Evolutionary conservation across 2,797 vertebrate genomes (phyloP).

Genomic region (Lepilemur ruficaudatus): DNA sequence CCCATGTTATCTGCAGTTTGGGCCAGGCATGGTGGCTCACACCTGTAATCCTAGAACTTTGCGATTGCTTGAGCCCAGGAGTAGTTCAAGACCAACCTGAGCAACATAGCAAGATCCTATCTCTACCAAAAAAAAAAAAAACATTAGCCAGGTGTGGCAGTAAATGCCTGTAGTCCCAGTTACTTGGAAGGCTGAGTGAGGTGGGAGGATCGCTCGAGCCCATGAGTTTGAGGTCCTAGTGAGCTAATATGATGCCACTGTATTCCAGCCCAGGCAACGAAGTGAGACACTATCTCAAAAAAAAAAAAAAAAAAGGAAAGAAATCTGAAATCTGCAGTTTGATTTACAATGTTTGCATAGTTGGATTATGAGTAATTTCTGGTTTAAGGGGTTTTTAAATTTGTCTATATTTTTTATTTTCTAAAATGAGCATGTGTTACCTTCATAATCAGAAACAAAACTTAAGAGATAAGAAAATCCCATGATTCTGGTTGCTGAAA

Average conservation of each 20-base stretch:
- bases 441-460: conserved; percentile 25
- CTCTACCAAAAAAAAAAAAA: background rate
- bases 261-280: background rate
- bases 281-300: background rate
- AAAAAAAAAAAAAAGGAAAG: background rate
- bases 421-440: background rate
- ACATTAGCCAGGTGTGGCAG: background rate
- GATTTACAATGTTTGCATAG: background rate
- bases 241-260: background rate
- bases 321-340: background rate
- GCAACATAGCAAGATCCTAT: background rate
- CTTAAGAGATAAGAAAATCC: background rate
- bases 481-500: conserved; percentile 37
- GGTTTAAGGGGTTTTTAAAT: background rate
- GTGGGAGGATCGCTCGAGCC: background rate
- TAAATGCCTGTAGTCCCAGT: background rate
- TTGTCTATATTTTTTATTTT: background rate
- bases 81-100: background rate
- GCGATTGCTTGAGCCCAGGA: background rate
- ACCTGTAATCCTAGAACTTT: background rate
- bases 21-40: background rate
- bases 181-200: background rate
- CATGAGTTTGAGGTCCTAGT: background rate
- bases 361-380: background rate
- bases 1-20: background rate